These are phyloP conservation scores for Castor canadensis DNA, from an alignment of 2,113 vertebrate genomes.

Conservation along the genomic window DNA sequence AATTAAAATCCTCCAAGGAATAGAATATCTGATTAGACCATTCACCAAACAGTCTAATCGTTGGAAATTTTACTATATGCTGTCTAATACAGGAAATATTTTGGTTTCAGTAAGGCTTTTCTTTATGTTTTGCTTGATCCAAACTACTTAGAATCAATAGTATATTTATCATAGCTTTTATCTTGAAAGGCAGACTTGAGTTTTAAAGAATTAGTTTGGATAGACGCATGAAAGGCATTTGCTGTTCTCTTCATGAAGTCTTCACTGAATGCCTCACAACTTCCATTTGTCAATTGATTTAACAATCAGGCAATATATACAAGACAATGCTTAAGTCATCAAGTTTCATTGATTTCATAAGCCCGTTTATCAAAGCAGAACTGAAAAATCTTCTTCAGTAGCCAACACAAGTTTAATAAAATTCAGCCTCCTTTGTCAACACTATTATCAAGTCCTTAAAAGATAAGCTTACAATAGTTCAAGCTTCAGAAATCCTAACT, in stretches of 20 bases:
- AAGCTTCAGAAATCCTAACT: slow-evolving; percentile 47
- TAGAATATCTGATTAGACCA: slow-evolving; percentile 23
- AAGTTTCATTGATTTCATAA: slow-evolving; percentile 67
- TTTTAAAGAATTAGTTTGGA: slow-evolving; percentile 52
- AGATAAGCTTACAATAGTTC: slow-evolving; percentile 34
- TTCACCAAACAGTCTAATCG: slow-evolving; percentile 22
- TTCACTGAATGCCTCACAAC: slow-evolving; percentile 24
- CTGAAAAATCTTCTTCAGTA: slow-evolving; percentile 48
- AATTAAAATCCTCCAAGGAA: slow-evolving; percentile 24
- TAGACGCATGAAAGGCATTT: background rate
- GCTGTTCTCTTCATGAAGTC: slow-evolving; percentile 34
- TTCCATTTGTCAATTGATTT: slow-evolving; percentile 59
- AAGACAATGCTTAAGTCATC: slow-evolving; percentile 67
- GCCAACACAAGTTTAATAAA: slow-evolving; percentile 58
- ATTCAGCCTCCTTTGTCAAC: slow-evolving; percentile 24
- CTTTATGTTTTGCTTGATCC: slow-evolving; percentile 32
- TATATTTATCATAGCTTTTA: slow-evolving; percentile 5
- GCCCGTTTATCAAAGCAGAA: slow-evolving; percentile 67
- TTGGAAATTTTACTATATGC: slow-evolving; percentile 49
- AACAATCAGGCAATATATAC: slow-evolving; percentile 55
- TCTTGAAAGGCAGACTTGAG: slow-evolving; percentile 29
- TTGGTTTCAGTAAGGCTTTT: slow-evolving; percentile 12
- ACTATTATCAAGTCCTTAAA: slow-evolving; percentile 27
- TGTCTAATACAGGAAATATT: slow-evolving; percentile 55
- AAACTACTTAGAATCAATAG: slow-evolving; percentile 30